Base-by-base conservation (phyloP, 2,113 vertebrate species). In the Carassius auratus region DNA sequence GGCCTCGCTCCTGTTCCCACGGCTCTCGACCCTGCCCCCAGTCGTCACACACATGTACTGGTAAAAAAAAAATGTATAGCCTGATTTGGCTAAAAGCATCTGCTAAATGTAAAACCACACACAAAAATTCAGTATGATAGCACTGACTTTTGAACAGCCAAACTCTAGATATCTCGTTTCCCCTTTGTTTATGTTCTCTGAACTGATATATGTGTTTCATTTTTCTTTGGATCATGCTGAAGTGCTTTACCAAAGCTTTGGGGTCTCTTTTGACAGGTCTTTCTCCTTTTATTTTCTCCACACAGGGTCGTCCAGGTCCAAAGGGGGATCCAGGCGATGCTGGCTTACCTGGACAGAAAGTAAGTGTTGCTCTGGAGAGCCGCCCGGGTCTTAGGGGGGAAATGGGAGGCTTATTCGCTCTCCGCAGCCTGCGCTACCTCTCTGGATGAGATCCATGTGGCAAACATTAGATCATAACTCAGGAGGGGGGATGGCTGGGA, bases 251-350 rank as follows among this genome's bases (percentile, higher is more conserved):
- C 55, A n/a, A 76, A 76, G 4, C 14, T 36, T 48, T 26, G 21
- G n/a, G 3, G 0, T 0, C n/a, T 48, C 13, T 26, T 81, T 81
- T 64, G 57, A 66, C 38, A 48, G 14, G 21, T 42, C n/a, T 2
- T 45, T 13, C 50, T 57, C 50, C 30, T 50, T 77, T 10, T 14
- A 6, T 79, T 38, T 76, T 83, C 7, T 45, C 82, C 86, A 83
- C 71, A 84, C 50, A 99, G 98, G 98, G 98, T 73, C 98, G 98
- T 55, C 95, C 96, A 80, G 98, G 98, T 90, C 95, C 96, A 23
- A 99, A 99, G 93, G 98, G 98, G 82, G 97, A 99, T 75, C 87
- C 95, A 12, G 98, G 98, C 66, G 97, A 98, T 79, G 94, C 96
- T 1, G 98, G 98, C 19, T 91, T 98, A 86, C 96, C 97, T 83